These are phyloP conservation scores for Todiramphus chloris DNA, from an alignment of 2,113 vertebrate species.

Conservation along the genomic window DNA sequence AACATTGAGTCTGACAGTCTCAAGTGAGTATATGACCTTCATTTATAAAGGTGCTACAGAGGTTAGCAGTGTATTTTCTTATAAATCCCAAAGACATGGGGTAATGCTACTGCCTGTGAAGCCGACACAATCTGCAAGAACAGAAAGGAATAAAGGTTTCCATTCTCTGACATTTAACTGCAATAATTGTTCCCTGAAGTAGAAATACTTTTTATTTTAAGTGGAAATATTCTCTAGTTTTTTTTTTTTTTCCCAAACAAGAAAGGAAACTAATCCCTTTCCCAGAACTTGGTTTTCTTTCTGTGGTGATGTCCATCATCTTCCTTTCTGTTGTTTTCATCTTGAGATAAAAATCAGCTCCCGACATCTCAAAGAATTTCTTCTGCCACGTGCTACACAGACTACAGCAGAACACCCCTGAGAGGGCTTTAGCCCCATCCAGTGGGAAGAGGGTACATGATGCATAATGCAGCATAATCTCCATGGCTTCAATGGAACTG, in stretches of 20 bases:
- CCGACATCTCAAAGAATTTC: not conserved
- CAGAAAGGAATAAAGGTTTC: slow-evolving; percentile 4
- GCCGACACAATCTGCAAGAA: not conserved
- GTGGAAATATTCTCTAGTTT: not conserved
- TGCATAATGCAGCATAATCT: not conserved
- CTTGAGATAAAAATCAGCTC: not conserved
- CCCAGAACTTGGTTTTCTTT: not conserved
- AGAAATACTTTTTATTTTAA: slow-evolving; percentile 28
- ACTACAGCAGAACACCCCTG: not conserved
- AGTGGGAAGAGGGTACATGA: not conserved
- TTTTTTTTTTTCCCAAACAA: not conserved
- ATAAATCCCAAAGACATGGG: not conserved
- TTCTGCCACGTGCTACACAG: not conserved
- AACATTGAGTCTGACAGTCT: not conserved
- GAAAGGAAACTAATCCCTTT: not conserved
- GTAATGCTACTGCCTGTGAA: not conserved
- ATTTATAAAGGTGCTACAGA: not conserved
- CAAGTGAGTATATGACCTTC: not conserved
- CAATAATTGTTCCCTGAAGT: not conserved
- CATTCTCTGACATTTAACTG: not conserved
- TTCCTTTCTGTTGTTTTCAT: not conserved
- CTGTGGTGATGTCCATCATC: not conserved
- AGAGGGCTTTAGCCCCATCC: not conserved
- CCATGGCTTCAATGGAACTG: not conserved
- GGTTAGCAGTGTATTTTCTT: not conserved